Evolutionary conservation across 1,140 invertebrate genomes (phyloP), one percentile per base, ranked within the genome.

Genomic region (Drosophila azteca): DNA sequence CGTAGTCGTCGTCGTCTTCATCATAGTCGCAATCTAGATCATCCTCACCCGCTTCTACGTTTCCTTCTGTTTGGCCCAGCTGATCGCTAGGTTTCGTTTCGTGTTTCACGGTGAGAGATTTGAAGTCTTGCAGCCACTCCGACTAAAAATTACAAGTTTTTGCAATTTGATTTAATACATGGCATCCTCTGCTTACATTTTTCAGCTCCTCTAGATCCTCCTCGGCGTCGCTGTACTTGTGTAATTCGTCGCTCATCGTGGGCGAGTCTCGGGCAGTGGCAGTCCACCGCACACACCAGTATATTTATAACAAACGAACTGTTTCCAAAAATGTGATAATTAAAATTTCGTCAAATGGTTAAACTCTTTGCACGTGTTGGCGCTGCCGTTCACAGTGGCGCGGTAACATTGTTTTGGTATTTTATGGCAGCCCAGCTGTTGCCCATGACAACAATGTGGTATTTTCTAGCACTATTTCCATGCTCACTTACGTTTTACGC

Each of bases 141-240:
- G 77, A 79, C 89, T 90, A 5, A 2, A 44, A 54, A 17, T 8
- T 39, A 29, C 11, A 35, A n/a, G 51, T 6, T 17, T 51, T 43
- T 55, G 8, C n/a, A 45, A 49, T 9, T 20, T 35, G 35, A 26
- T 52, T 11, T 44, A 4, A n/a, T 2, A 51, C 20, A n/a, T 41
- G 24, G 11, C 39, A 20, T 20, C 11, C 35, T n/a, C 11, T 50
- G 50, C 70, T 69, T 51, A 88, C 79, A 13, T 65, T 79, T 15
- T 55, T 50, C 6, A 87, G 29, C 2, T 71, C 59, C 5, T 76
- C 69, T 2, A 87, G 77, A 9, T 91, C 90, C 54, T 91, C 90
- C 13, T 91, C 90, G 6, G 90, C 73, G 50, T 91, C 90, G 59
- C 90, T 91, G 35, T 70, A 91, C 52, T 91, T 90, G 62, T 90